A percentile compares a stretch with the other conserved stretches of the same genome.
Conservation (phyloP, 2,797 vertebrate genomes). For the Decapterus maruadsi region DNA sequence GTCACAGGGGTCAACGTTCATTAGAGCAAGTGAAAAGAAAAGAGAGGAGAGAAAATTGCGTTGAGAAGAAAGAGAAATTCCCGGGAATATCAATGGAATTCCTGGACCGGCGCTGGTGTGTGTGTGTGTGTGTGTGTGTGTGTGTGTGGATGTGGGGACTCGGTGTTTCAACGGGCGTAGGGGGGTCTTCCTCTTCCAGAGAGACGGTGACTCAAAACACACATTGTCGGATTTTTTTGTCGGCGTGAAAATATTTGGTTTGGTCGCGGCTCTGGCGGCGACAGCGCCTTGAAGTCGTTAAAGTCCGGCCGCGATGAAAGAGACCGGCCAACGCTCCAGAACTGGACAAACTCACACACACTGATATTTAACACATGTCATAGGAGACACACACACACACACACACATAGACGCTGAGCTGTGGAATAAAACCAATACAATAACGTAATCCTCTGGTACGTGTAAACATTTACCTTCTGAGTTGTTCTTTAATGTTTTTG, state of each 20-base stretch:
- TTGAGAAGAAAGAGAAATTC: constrained; percentile 47
- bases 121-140: constrained; percentile 17
- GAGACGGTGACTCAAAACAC: constrained; percentile 49
- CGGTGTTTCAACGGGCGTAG: not conserved
- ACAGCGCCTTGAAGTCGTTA: constrained; percentile 57
- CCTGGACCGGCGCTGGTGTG: constrained; percentile 42
- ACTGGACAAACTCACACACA: constrained; percentile 16
- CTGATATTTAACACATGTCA: constrained; percentile 12
- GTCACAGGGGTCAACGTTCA: constrained; percentile 57
- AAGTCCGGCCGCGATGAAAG: constrained; percentile 66
- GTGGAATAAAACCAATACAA: not conserved
- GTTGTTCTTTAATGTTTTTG: not conserved
- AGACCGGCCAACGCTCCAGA: constrained; percentile 10
- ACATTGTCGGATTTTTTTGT: constrained; percentile 36
- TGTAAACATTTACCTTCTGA: not conserved
- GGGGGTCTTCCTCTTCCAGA: constrained; percentile 52
- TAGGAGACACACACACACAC: not conserved
- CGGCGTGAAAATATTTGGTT: constrained; percentile 63
- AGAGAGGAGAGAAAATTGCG: constrained; percentile 30
- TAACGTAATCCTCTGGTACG: not conserved
- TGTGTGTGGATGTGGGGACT: not conserved
- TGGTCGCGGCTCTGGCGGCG: constrained; percentile 14
- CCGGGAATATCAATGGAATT: constrained; percentile 63
- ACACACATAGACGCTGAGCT: not conserved
- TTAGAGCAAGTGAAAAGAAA: constrained; percentile 53